Evolutionary conservation across 2,888 invertebrate species (phyloP), one percentile per base, ranked within the genome.

Genomic region (Spodoptera littoralis): DNA sequence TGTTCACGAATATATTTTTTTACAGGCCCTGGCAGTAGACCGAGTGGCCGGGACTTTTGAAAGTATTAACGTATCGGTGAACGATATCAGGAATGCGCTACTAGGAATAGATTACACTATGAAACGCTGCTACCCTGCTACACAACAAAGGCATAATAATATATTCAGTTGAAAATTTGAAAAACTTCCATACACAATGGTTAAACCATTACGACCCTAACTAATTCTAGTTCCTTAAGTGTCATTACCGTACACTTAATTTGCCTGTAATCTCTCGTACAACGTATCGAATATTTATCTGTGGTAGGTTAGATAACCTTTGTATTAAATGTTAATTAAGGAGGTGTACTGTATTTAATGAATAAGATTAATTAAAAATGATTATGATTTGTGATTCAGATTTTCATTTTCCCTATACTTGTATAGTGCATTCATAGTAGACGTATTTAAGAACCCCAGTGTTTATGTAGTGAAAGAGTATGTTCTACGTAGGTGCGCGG

Each of bases 91-190:
- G 64, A 92, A 92, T 66, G 91, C 93, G 0, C 86, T 93, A 13
- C 78, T 92, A 65, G 89, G 91, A 60, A 92, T 93, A 11, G 92
- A 92, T 76, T 91, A 92, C 71, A 91, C 91, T 0, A 86, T 92
- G 79, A 93, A 92, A 76, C 82, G 91, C n/a, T 90, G 88, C 64
- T 91, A 89, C 65, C 81, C 90, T 0, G 60, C 84, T 4, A 78
- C 86, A 11, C 83, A 88, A 51, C 86, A 87, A 60, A 82, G 90
- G 63, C 88, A 89, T 71, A 89, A 85, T 0, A 88, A 89, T 73
- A 81, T 80, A 70, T 79, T 79, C 51, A 79, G 88, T 61, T 89
- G 87, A 30, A 70, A 56, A 47, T 55, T 18, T 18, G 1, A 18
- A 2, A 18, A 27, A 84, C 75, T 62, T 83, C 12, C 41, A 44